Conservation (phyloP, 2,888 invertebrate genomes). For the Brenthis ino region DNA sequence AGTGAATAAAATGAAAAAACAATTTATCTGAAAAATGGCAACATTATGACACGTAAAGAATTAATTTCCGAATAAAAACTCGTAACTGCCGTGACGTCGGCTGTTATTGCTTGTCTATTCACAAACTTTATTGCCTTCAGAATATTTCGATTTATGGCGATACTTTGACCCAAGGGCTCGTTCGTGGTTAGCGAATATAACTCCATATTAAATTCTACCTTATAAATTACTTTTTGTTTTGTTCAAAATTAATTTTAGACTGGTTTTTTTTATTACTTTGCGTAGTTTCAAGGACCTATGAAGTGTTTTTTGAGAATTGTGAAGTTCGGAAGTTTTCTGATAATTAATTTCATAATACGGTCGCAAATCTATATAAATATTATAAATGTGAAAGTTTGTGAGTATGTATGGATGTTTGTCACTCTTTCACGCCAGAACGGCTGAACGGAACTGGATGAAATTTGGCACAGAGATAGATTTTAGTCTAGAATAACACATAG, state of each 20-base stretch:
- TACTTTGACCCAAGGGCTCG: slow-evolving; percentile 29
- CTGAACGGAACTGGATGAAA: too few species aligned
- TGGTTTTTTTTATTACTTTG: slow-evolving; percentile 25
- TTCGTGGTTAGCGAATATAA: slow-evolving; percentile 25
- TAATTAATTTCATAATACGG: neutral
- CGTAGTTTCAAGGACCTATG: slow-evolving; percentile 17
- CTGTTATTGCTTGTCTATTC: slow-evolving; percentile 47
- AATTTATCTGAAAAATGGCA: slow-evolving; percentile 23
- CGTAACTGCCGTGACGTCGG: slow-evolving; percentile 50
- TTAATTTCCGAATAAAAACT: slow-evolving; percentile 54
- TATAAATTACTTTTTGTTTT: slow-evolving; percentile 31
- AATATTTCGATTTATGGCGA: slow-evolving; percentile 34
- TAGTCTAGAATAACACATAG: too few species aligned
- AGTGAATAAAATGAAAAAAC: neutral
- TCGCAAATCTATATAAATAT: too few species aligned
- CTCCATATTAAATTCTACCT: slow-evolving; percentile 31
- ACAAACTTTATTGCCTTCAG: slow-evolving; percentile 40
- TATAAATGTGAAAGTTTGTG: too few species aligned
- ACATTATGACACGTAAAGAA: slow-evolving; percentile 39
- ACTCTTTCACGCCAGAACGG: too few species aligned
- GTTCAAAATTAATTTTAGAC: slow-evolving; percentile 18
- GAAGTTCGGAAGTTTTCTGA: slow-evolving; percentile 5
- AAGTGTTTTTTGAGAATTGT: neutral
- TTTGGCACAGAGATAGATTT: too few species aligned
- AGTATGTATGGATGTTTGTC: too few species aligned